phyloP scores from a whole-genome alignment of 2,113 vertebrate genomes.

The Ahaetulla prasina region DNA sequence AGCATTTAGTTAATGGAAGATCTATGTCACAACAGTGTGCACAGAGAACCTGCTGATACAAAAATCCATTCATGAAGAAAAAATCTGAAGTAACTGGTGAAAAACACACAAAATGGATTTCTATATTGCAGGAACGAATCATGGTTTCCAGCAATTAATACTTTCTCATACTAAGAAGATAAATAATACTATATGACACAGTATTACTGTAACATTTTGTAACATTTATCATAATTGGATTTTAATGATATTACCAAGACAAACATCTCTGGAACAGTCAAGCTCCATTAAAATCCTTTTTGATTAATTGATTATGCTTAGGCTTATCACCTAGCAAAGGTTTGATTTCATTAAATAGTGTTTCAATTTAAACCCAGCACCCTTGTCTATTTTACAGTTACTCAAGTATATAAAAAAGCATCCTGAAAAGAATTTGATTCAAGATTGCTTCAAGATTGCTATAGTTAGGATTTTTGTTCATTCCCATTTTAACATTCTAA shows the following conservation, averaged over 20 bases:
- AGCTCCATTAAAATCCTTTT: constrained; percentile 70
- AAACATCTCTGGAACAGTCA: constrained; percentile 76
- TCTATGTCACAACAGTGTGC: constrained; percentile 45
- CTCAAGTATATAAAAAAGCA: constrained; percentile 52
- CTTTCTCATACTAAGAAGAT: constrained; percentile 67
- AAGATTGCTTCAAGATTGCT: constrained; percentile 21
- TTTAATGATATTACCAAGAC: constrained; percentile 78
- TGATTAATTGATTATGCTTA: constrained; percentile 63
- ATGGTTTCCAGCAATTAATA: constrained; percentile 72
- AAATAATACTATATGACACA: constrained; percentile 76
- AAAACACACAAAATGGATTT: constrained; percentile 63
- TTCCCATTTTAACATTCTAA: neutral
- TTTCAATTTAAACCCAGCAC: constrained; percentile 74
- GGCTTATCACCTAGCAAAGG: constrained; percentile 71
- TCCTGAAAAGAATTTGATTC: too few relatives aligned
- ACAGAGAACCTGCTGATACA: constrained; percentile 52
- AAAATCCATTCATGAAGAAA: constrained; percentile 58
- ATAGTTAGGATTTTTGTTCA: neutral
- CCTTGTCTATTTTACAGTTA: constrained; percentile 61
- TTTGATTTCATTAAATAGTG: constrained; percentile 74
- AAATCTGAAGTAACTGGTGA: constrained; percentile 58
- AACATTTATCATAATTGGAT: constrained; percentile 69
- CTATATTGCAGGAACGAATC: constrained; percentile 66
- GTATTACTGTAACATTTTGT: constrained; percentile 76
- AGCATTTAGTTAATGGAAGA: constrained; percentile 25